These are phyloP conservation scores for Drosophila biarmipes DNA, from an alignment of 1,140 invertebrate genomes.

Conservation along the genomic window DNA sequence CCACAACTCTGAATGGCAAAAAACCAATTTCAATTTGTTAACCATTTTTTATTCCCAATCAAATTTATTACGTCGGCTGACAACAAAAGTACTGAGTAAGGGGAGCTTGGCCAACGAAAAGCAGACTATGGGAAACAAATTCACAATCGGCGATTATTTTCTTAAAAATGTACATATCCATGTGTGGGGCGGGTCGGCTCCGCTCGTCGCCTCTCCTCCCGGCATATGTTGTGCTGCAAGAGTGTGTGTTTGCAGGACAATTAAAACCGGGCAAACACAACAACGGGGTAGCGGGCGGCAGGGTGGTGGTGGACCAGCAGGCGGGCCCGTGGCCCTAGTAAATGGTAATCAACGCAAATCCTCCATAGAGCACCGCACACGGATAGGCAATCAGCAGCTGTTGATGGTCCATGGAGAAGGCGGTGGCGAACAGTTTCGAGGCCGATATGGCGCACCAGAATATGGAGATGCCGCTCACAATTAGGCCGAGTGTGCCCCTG, in stretches of 20 bases:
- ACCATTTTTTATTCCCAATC: constrained; percentile 71
- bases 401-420: constrained; percentile 91
- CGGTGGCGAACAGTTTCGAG: constrained; percentile 93
- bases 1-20: constrained; percentile 30
- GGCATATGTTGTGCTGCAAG: constrained; percentile 35
- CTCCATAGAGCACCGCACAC: constrained; percentile 93
- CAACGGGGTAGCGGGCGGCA: constrained; percentile 1
- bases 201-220: constrained; percentile 21
- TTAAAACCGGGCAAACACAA: constrained; percentile 64
- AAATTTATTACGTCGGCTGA: constrained; percentile 74
- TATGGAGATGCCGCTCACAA: constrained; percentile 88
- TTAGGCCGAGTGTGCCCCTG: constrained; percentile 86
- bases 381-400: constrained; percentile 94
- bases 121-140: constrained; percentile 63
- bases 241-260: constrained; percentile 60
- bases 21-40: constrained; percentile 78
- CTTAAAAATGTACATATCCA: constrained; percentile 63
- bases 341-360: constrained; percentile 93
- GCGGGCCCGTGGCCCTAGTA: constrained; percentile 83
- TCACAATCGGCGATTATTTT: constrained; percentile 75
- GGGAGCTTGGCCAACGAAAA: constrained; percentile 4
- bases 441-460: constrained; percentile 93
- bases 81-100: constrained; percentile 34
- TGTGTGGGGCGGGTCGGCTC: constrained; percentile 17
- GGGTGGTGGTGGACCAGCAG: constrained; percentile 17